phyloP scores from a whole-genome alignment of 1,140 invertebrate genomes.

The Ceratina australensis region DNA sequence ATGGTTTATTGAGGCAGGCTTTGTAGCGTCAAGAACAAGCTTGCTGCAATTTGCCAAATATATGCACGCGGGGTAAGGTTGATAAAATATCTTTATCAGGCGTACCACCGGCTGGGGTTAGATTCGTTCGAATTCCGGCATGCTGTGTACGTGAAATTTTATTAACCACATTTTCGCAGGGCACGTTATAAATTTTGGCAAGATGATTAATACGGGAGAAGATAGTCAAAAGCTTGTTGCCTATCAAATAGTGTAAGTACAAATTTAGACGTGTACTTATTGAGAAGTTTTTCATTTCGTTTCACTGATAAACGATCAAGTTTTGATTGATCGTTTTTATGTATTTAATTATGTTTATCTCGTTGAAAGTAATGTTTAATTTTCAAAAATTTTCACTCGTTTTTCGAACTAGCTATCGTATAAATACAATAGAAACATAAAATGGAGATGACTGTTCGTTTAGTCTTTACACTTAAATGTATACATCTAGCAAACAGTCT shows the following conservation, averaged over 20 bases:
- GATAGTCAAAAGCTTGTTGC: slow-evolving; percentile 61
- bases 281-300: no score
- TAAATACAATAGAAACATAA: not conserved
- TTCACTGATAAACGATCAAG: not conserved
- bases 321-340: slow-evolving; percentile 12
- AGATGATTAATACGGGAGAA: slow-evolving; percentile 71
- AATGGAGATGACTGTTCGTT: no score
- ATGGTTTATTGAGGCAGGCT: not conserved
- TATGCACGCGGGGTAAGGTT: slow-evolving; percentile 43
- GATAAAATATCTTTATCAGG: slow-evolving; percentile 35
- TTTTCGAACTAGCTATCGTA: not conserved
- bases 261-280: not conserved
- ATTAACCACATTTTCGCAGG: slow-evolving; percentile 38
- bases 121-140: slow-evolving; percentile 41
- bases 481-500: no score
- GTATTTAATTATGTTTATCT: not conserved
- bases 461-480: no score
- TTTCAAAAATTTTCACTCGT: not conserved
- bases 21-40: not conserved
- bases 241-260: slow-evolving; percentile 72
- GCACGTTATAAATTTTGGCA: slow-evolving; percentile 17
- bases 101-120: slow-evolving; percentile 61
- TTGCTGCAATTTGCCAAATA: slow-evolving; percentile 40
- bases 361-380: not conserved
- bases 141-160: not conserved